These are phyloP conservation scores for Diadema setosum DNA, from an alignment of 35 echinoderm and acorn worm genomes.

Conservation along the genomic window DNA sequence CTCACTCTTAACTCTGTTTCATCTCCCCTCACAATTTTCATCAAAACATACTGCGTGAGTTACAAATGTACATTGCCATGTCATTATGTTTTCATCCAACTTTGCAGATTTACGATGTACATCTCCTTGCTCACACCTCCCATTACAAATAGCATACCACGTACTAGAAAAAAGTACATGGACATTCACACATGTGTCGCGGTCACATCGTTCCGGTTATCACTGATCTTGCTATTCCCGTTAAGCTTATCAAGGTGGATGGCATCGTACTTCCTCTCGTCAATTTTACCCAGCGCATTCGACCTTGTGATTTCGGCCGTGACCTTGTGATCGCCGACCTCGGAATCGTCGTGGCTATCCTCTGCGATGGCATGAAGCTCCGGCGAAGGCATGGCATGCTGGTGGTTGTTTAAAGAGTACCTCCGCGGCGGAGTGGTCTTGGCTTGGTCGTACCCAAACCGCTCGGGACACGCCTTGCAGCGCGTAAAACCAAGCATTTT, in stretches of 20 bases:
- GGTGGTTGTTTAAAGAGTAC: background rate
- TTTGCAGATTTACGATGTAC: no score
- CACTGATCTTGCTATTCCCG: background rate
- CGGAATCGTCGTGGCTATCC: background rate
- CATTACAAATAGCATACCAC: no score
- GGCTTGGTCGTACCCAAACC: background rate
- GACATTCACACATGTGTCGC: background rate
- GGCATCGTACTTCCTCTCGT: background rate
- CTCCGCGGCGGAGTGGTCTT: background rate
- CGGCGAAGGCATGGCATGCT: background rate
- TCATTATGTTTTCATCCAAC: no score
- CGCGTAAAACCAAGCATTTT: constrained; percentile 61
- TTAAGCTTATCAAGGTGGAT: background rate
- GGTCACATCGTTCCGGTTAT: background rate
- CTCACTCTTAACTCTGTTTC: no score
- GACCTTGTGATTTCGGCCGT: background rate
- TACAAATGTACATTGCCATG: no score
- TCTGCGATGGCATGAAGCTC: constrained; percentile 8
- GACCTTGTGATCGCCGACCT: background rate
- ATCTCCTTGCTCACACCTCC: no score
- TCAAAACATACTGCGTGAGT: no score
- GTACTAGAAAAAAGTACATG: no score
- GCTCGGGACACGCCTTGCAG: background rate
- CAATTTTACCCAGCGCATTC: background rate
- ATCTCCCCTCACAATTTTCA: no score